Evolutionary conservation across 2,888 invertebrate species (phyloP).

Genomic region (Eurytoma adleriae): DNA sequence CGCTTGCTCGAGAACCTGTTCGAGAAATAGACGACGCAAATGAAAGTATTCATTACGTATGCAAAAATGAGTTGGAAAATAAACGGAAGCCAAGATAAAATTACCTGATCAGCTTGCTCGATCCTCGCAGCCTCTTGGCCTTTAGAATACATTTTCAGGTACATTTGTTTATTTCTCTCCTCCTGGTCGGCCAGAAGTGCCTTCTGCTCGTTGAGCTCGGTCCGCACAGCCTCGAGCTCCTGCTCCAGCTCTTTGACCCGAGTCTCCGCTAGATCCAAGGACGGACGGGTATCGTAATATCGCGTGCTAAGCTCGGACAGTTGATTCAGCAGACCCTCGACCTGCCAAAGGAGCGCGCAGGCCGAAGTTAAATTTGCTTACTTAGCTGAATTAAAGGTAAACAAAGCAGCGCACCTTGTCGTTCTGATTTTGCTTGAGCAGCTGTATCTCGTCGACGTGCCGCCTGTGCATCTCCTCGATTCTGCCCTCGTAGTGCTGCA

Average conservation of each 20-base stretch:
- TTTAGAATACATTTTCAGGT: conserved; percentile 89
- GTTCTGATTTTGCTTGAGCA: conserved; percentile 87
- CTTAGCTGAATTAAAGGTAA: neutral
- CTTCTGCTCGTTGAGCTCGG: conserved; percentile 84
- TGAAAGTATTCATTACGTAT: neutral
- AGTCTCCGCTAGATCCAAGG: conserved; percentile 84
- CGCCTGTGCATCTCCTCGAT: conserved; percentile 85
- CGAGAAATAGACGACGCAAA: neutral
- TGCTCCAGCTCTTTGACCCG: conserved; percentile 84
- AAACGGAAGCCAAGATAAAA: neutral
- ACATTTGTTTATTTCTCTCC: conserved; percentile 85
- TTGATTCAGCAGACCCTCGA: conserved; percentile 84
- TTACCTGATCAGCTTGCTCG: conserved; percentile 84
- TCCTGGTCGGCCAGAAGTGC: conserved; percentile 82
- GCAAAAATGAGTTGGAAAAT: neutral
- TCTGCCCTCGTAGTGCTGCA: conserved; percentile 85
- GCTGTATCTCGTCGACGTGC: conserved; percentile 83
- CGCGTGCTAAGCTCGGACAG: conserved; percentile 86
- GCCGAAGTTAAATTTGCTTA: too few species aligned
- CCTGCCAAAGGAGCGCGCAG: conserved; percentile 70
- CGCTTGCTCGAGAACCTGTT: conserved; percentile 48
- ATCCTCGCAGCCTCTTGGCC: conserved; percentile 88
- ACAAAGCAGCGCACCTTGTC: conserved; percentile 77
- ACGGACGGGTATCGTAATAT: conserved; percentile 87
- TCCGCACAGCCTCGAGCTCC: conserved; percentile 84